These are phyloP conservation scores for Coenobita brevimanus DNA, from an alignment of 1,140 invertebrate genomes.

Conservation along the genomic window DNA sequence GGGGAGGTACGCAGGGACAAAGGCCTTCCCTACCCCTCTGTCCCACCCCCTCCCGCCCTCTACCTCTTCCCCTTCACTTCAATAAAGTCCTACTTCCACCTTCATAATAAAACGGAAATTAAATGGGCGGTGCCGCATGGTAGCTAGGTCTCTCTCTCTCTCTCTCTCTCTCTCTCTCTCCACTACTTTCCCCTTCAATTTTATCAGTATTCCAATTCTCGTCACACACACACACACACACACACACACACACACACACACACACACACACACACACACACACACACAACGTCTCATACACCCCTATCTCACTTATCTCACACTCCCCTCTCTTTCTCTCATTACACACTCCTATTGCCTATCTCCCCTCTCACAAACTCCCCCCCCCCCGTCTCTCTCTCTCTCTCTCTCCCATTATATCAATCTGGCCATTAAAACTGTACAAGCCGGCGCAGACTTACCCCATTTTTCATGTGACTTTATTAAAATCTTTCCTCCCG, in stretches of 20 bases:
- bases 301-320: background rate
- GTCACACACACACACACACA: too few species aligned
- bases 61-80: background rate
- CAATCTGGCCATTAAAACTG: too few species aligned
- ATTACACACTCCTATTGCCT: background rate
- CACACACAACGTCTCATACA: too few species aligned
- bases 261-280: too few species aligned
- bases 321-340: constrained; percentile 24
- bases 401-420: too few species aligned
- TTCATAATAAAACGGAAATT: constrained; percentile 47
- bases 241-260: too few species aligned
- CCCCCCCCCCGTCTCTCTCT: too few species aligned
- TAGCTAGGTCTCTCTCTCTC: background rate
- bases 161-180: constrained; percentile 25
- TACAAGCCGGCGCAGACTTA: too few species aligned
- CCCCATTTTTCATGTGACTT: too few species aligned
- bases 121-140: constrained; percentile 6
- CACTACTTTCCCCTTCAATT: constrained; percentile 5
- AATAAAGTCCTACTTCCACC: constrained; percentile 13
- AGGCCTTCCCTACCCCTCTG: background rate
- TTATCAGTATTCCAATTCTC: too few species aligned
- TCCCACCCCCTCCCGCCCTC: background rate
- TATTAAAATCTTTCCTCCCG: too few species aligned
- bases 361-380: background rate
- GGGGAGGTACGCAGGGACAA: constrained; percentile 24